Percentiles rank a stretch among this genome's conserved stretches.
phyloP scores from a whole-genome alignment of 2,113 vertebrate genomes.

The Rhea americana region DNA sequence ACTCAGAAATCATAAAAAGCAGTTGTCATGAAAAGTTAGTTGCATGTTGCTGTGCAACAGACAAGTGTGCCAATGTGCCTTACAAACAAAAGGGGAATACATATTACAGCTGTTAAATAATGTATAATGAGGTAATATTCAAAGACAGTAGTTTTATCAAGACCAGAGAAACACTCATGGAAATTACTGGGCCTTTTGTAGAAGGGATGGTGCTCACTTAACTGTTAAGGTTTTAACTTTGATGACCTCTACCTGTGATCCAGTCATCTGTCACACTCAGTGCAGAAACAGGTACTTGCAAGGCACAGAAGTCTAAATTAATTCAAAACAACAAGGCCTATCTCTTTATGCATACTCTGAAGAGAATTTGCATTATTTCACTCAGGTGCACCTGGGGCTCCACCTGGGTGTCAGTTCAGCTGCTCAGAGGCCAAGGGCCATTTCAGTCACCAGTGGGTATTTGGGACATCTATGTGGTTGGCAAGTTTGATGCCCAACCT shows the following conservation, averaged over 20 bases:
- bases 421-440: not conserved
- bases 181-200: not conserved
- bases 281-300: not conserved
- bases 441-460: accelerated
- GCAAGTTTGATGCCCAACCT: not conserved
- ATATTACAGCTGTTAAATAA: constrained; percentile 39
- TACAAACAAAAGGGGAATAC: constrained; percentile 41
- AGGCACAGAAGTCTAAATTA: not conserved
- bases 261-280: not conserved
- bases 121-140: not conserved
- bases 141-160: not conserved
- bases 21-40: constrained; percentile 27
- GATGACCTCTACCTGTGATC: not conserved
- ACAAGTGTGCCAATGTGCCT: not conserved
- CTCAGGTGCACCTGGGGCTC: not conserved
- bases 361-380: not conserved
- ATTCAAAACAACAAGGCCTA: not conserved
- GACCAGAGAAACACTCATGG: not conserved
- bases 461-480: not conserved
- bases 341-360: not conserved
- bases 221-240: not conserved
- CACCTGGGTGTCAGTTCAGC: not conserved
- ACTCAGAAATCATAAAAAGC: constrained; percentile 45
- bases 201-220: not conserved
- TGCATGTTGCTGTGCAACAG: constrained; percentile 49